Base-by-base conservation (phyloP, 1,140 invertebrate species). In the Coelopa frigida region DNA sequence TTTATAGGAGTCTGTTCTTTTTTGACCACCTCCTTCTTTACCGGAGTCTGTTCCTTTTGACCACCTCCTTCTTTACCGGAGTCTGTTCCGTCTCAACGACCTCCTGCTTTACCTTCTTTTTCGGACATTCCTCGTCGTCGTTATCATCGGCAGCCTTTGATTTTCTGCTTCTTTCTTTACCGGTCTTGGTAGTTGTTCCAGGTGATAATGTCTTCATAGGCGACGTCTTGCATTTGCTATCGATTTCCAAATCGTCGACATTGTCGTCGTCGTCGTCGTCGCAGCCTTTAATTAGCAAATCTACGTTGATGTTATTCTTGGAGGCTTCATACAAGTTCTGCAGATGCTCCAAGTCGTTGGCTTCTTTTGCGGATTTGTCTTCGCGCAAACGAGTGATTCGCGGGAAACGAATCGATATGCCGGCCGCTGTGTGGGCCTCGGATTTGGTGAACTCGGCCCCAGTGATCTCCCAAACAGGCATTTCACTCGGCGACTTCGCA, bases 391-490 rank as follows among this genome's bases (percentile, higher is more conserved):
- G 79, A 2, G 88, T 89, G 0, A 95, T 84, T 49, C 93, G 74
- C 4, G 93, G 93, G 74, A 96, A 96, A 53, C 92, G 72, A 36
- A 96, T 90, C 3, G 90, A 94, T 56, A 95, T 94, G 5, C 90
- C 89, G 62, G 85, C 80, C 3, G 90, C 90, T 4, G 90, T 94
- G 59, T 96, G 93, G 14, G 85, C 76, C 37, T 90, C 85, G 4
- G 77, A 74, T 64, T 89, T 82, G 7, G 87, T 90, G 54, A 95
- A 89, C 70, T 96, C 91, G 0, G 92, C 91, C 1, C 91, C 92
- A 3, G 86, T 87, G 24, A 96, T 91, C 74, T 95, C 90, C 91
- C 91, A 95, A 12, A 95, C 85, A 3, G 89, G 91, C 63, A 89
- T 82, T 41, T 81, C 73, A 70, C 87, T 85, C 0, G 92, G 91